These are phyloP conservation scores for Xylota segnis DNA, from an alignment of 2,888 invertebrate genomes.

Conservation along the genomic window DNA sequence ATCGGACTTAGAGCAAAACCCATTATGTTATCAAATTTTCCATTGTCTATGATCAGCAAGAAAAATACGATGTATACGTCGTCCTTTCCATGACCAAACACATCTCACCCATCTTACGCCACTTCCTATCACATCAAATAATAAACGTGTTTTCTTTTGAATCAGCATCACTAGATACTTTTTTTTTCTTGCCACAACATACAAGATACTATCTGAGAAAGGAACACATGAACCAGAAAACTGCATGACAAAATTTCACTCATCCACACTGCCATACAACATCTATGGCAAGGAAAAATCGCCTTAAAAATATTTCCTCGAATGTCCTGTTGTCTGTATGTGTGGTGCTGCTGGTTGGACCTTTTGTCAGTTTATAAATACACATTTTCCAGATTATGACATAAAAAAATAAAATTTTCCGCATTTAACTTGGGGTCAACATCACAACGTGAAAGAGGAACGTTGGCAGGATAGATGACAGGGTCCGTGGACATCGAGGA, in stretches of 20 bases:
- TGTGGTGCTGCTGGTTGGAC: slow-evolving; percentile 31
- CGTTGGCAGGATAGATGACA: slow-evolving; percentile 8
- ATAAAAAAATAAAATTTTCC: slow-evolving; percentile 41
- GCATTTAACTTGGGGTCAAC: slow-evolving; percentile 67
- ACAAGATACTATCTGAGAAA: slow-evolving; percentile 54
- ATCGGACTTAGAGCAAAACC: slow-evolving; percentile 34
- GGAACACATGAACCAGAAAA: slow-evolving; percentile 68
- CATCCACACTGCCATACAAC: slow-evolving; percentile 1
- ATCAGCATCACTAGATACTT: slow-evolving; percentile 33
- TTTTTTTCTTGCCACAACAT: background rate
- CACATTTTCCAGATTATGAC: slow-evolving; percentile 66
- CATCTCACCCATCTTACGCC: slow-evolving; percentile 8
- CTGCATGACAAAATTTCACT: slow-evolving; percentile 59
- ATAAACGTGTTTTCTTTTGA: slow-evolving; percentile 43
- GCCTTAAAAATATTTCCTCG: slow-evolving; percentile 53
- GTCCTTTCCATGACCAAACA: background rate
- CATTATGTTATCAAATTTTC: slow-evolving; percentile 31
- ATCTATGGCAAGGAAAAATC: slow-evolving; percentile 35
- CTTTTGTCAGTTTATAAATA: slow-evolving; percentile 71
- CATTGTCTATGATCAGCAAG: slow-evolving; percentile 51
- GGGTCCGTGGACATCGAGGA: background rate
- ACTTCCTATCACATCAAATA: slow-evolving; percentile 21
- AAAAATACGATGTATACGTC: slow-evolving; percentile 8
- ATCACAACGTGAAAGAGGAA: slow-evolving; percentile 16
- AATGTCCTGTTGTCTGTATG: slow-evolving; percentile 38